These are phyloP conservation scores for Orchestes rusci DNA, from an alignment of 2,888 invertebrate species.

Conservation along the genomic window DNA sequence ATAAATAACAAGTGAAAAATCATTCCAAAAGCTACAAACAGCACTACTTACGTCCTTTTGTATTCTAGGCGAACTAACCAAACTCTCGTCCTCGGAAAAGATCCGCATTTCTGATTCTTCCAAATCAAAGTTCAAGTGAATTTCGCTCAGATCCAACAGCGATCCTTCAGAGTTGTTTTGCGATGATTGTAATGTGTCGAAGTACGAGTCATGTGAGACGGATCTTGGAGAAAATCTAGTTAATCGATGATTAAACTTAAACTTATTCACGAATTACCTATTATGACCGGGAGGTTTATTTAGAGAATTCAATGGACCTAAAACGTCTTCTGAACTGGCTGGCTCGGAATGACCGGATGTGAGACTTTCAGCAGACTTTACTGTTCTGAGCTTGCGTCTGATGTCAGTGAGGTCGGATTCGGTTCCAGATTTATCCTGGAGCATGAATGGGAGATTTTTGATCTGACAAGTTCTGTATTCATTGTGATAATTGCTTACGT, in stretches of 20 bases:
- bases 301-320: slow-evolving; percentile 44
- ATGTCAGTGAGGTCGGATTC: slow-evolving; percentile 42
- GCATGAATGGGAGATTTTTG: too few species aligned
- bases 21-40: too few species aligned
- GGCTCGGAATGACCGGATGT: slow-evolving; percentile 45
- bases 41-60: slow-evolving; percentile 42
- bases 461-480: too few species aligned
- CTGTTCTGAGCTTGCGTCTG: slow-evolving; percentile 52
- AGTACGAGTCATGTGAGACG: slow-evolving; percentile 90
- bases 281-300: slow-evolving; percentile 49
- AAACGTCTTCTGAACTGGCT: slow-evolving; percentile 38
- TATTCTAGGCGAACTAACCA: slow-evolving; percentile 52
- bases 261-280: slow-evolving; percentile 39
- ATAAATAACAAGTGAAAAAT: slow-evolving; percentile 3
- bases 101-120: slow-evolving; percentile 82
- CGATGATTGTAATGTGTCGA: slow-evolving; percentile 66
- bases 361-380: slow-evolving; percentile 65
- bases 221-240: slow-evolving; percentile 47
- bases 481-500: too few species aligned
- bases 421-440: slow-evolving; percentile 41
- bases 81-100: slow-evolving; percentile 79
- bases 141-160: slow-evolving; percentile 69
- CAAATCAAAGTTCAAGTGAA: slow-evolving; percentile 74
- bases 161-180: slow-evolving; percentile 44
- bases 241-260: neutral